Conservation (phyloP, 2,888 invertebrate species). For the Acanthosoma haemorrhoidale region DNA sequence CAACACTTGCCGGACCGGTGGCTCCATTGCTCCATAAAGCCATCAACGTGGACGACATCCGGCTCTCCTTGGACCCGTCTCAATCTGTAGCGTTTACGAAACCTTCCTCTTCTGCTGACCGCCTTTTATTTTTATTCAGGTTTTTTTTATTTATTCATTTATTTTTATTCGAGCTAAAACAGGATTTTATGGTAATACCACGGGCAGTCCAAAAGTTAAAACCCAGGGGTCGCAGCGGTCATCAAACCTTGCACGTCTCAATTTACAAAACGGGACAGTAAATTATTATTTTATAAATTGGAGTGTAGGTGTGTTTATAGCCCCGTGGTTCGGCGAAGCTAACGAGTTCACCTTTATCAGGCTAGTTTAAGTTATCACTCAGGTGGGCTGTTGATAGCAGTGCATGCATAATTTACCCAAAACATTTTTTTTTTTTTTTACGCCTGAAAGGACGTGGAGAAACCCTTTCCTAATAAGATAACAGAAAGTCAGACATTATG, state of each 20-base stretch:
- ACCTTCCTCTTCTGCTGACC: background rate
- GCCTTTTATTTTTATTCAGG: background rate
- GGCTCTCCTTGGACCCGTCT: background rate
- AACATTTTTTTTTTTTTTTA: too few relatives aligned
- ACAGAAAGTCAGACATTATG: too few relatives aligned
- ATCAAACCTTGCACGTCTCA: background rate
- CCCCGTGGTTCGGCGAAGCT: background rate
- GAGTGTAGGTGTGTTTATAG: background rate
- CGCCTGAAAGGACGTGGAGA: background rate
- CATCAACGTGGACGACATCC: background rate
- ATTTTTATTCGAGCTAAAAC: background rate
- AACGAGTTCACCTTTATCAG: background rate
- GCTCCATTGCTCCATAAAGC: too few relatives aligned
- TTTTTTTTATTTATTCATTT: background rate
- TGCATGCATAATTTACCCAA: background rate
- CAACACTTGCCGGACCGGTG: too few relatives aligned
- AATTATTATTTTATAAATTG: slow-evolving; percentile 3
- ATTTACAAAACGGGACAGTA: background rate
- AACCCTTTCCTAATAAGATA: background rate
- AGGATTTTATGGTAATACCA: background rate
- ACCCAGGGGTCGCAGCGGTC: background rate
- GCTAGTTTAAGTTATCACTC: too few relatives aligned
- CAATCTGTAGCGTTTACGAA: background rate
- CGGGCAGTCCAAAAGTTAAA: background rate
- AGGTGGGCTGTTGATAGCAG: background rate